Percentiles rank a stretch among this genome's conserved stretches.
Evolutionary conservation across 1,140 invertebrate species (phyloP).

Genomic region (Leptoteleia sp.): DNA sequence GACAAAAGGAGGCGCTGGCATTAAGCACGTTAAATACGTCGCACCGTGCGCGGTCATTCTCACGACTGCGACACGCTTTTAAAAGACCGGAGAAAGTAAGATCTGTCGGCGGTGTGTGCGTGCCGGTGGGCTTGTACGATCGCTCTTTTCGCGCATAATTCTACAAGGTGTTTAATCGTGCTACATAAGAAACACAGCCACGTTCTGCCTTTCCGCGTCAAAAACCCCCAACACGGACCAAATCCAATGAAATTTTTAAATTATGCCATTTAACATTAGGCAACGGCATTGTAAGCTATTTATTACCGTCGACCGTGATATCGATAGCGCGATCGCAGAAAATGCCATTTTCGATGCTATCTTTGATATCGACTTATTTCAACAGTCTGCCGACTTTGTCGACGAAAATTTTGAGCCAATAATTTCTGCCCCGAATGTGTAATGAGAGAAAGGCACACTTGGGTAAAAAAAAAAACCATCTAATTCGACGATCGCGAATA

Average conservation of each 20-base stretch:
- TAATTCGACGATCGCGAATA: conserved; percentile 30
- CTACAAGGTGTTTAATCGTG: conserved; percentile 63
- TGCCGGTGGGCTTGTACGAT: conserved; percentile 48
- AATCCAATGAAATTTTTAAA: conserved; percentile 59
- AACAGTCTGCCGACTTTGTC: conserved; percentile 35
- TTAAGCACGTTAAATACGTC: conserved; percentile 46
- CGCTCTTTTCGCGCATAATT: conserved; percentile 61
- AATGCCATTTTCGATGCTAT: conserved; percentile 55
- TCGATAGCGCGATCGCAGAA: conserved; percentile 42
- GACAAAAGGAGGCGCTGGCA: conserved; percentile 30
- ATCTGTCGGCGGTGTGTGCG: conserved; percentile 39
- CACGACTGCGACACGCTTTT: conserved; percentile 65
- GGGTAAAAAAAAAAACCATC: conserved; percentile 28
- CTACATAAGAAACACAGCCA: conserved; percentile 50
- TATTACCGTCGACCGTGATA: conserved; percentile 51
- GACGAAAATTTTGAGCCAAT: conserved; percentile 55
- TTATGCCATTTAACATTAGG: conserved; percentile 52
- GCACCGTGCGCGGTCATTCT: conserved; percentile 58
- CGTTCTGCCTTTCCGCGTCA: conserved; percentile 34
- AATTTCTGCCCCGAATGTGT: conserved; percentile 46
- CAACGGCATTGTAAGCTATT: conserved; percentile 50
- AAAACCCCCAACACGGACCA: conserved; percentile 48
- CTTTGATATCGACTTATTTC: conserved; percentile 59
- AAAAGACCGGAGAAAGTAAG: conserved; percentile 65
- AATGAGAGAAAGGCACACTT: conserved; percentile 54